Evolutionary conservation across 2,797 vertebrate genomes (phyloP), one percentile per base, ranked within the genome.

Genomic region (Leptodactylus fallax): DNA sequence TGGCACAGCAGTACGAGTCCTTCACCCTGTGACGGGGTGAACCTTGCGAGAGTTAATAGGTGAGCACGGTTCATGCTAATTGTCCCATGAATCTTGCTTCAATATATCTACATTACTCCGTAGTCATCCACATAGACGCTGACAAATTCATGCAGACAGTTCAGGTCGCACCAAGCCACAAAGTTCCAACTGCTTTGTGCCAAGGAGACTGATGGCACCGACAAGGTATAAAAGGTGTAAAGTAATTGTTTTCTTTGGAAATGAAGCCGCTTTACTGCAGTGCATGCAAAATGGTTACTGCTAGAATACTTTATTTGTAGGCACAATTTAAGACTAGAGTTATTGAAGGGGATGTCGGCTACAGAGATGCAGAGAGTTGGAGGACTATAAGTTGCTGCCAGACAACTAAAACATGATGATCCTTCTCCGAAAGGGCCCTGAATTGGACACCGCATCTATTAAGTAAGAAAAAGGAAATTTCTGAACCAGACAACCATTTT

Each of bases 101-200:
- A 67, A 53, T 53, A 51, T 19, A 49, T 82, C 23, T 60, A 74
- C 82, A 74, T 56, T 58, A 55, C 51, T 19, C 67, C 25, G 25
- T 47, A 56, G 56, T n/a, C 53, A 72, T 14, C 51, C 27, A 84
- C 53, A 84, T n/a, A 49, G 7, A 60, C 74, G 65, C 71, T 47
- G 58, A 65, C 79, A 81, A 81, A 81, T 65, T 47, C 53, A 60
- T 17, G 25, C 55, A 13, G 69, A 72, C 27, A 45, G 51, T 8
- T 25, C 55, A 47, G 10, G 10, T 21, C 45, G 27, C 27, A 16
- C 6, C 7, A 47, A 74, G 17, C 36, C 36, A 3, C 36, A 10
- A 56, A 21, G 2, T n/a, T 21, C 19, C 51, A 21, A 72, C 25
- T 27, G 81, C 65, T 56, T 4, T 72, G 65, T 5, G 65, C 63